Evolutionary conservation across 2,797 vertebrate genomes (phyloP).

Genomic region (Gymnocypris eckloni): DNA sequence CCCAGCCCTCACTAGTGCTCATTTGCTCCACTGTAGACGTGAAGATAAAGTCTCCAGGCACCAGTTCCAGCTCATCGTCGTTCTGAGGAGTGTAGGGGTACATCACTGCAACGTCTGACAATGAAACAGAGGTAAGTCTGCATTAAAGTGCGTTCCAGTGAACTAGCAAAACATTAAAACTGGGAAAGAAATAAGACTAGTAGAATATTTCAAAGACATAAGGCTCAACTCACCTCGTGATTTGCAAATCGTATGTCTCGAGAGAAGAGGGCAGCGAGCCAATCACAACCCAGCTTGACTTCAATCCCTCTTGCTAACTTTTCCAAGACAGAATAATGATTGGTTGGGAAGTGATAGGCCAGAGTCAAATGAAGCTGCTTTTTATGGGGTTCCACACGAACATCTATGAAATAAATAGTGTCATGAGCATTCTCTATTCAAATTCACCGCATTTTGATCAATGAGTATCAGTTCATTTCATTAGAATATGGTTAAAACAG

Average conservation of each 20-base stretch:
- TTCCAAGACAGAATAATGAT: conserved; percentile 88
- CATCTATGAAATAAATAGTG: conserved; percentile 77
- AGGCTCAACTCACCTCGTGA: conserved; percentile 83
- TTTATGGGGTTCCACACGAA: conserved; percentile 93
- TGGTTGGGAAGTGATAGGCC: conserved; percentile 95
- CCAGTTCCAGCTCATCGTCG: conserved; percentile 94
- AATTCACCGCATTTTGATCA: neutral
- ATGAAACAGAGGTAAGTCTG: conserved; percentile 19
- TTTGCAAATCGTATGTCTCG: conserved; percentile 95
- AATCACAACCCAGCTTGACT: conserved; percentile 89
- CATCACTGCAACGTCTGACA: conserved; percentile 91
- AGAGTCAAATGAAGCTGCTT: conserved; percentile 97
- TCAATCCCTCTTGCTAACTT: conserved; percentile 92
- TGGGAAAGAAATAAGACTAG: neutral
- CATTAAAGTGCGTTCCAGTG: neutral
- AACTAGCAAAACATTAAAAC: neutral
- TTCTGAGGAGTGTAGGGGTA: conserved; percentile 97
- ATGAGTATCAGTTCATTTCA: neutral
- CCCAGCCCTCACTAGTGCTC: conserved; percentile 95
- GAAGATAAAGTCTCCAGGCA: conserved; percentile 94
- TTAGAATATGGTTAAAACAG: neutral
- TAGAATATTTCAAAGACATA: neutral
- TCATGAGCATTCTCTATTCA: neutral
- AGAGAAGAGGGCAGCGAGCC: conserved; percentile 93
- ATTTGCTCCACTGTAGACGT: conserved; percentile 91